phyloP scores from a whole-genome alignment of 2,797 vertebrate species.

The Leptatherina wallacei region DNA sequence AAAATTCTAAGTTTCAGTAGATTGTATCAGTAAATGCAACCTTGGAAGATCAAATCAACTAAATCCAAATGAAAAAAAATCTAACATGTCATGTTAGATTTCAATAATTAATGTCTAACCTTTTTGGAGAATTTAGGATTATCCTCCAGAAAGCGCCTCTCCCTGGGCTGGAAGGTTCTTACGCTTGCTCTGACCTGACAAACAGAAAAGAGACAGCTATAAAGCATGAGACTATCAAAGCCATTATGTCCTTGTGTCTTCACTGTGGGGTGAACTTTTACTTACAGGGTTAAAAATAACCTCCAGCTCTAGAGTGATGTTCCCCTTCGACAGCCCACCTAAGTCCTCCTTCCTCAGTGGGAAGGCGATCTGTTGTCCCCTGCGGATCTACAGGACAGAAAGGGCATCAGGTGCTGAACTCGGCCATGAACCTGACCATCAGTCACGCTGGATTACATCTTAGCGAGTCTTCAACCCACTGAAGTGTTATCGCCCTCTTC shows the following conservation, averaged over 20 bases:
- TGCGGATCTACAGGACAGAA: constrained; percentile 85
- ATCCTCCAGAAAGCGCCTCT: constrained; percentile 89
- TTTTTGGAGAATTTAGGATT: constrained; percentile 96
- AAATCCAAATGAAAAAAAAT: neutral
- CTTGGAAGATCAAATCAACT: neutral
- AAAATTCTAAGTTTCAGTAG: neutral
- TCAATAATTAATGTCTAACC: constrained; percentile 74
- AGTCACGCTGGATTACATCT: constrained; percentile 68
- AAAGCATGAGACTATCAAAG: constrained; percentile 25
- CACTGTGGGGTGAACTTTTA: constrained; percentile 54
- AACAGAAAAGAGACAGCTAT: constrained; percentile 7
- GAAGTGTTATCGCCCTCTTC: constrained; percentile 60
- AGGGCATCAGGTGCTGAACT: constrained; percentile 68
- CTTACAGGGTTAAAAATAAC: constrained; percentile 96
- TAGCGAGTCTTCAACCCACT: constrained; percentile 43
- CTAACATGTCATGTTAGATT: neutral
- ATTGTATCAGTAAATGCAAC: neutral
- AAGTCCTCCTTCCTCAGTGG: constrained; percentile 93
- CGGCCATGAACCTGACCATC: constrained; percentile 54
- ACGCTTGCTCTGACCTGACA: constrained; percentile 90
- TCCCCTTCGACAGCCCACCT: constrained; percentile 89
- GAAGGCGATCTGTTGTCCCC: constrained; percentile 85
- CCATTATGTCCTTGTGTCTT: constrained; percentile 28
- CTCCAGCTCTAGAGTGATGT: constrained; percentile 92
- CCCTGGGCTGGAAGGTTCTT: constrained; percentile 90